phyloP scores from a whole-genome alignment of 2,797 vertebrate genomes.

The Sarcoramphus papa region DNA sequence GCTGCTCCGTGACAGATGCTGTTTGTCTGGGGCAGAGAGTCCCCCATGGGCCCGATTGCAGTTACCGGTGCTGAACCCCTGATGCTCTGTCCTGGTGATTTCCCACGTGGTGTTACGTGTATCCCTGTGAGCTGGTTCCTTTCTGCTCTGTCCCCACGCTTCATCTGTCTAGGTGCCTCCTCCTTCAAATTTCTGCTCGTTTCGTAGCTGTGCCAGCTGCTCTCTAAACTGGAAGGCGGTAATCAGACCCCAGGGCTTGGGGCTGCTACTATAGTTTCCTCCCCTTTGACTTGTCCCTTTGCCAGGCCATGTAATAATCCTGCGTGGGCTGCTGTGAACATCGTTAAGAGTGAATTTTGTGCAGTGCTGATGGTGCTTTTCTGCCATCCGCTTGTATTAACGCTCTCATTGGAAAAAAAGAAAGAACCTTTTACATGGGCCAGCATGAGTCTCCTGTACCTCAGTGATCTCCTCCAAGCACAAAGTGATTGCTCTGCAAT shows the following conservation, averaged over 20 bases:
- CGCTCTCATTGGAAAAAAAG: background rate
- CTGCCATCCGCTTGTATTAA: background rate
- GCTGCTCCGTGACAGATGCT: background rate
- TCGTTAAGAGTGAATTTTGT: background rate
- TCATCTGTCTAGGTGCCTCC: background rate
- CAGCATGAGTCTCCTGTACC: background rate
- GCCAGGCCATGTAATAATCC: background rate
- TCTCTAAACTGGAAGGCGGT: background rate
- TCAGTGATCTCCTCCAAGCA: background rate
- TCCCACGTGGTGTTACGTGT: fast-evolving
- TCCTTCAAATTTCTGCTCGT: background rate
- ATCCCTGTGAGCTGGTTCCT: background rate
- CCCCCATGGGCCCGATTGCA: fast-evolving
- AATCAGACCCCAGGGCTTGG: background rate
- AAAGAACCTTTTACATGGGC: background rate
- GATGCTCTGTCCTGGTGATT: background rate
- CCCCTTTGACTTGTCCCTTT: background rate
- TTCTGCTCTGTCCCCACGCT: background rate
- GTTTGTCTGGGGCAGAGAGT: background rate
- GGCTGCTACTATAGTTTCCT: background rate
- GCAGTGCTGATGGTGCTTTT: background rate
- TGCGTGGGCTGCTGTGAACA: background rate
- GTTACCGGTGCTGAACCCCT: background rate
- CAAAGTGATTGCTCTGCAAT: background rate
- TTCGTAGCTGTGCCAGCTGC: background rate